A percentile compares a stretch with the other conserved stretches of the same genome.
Conservation (phyloP, 2,888 invertebrate species). For the Dasypolia templi region DNA sequence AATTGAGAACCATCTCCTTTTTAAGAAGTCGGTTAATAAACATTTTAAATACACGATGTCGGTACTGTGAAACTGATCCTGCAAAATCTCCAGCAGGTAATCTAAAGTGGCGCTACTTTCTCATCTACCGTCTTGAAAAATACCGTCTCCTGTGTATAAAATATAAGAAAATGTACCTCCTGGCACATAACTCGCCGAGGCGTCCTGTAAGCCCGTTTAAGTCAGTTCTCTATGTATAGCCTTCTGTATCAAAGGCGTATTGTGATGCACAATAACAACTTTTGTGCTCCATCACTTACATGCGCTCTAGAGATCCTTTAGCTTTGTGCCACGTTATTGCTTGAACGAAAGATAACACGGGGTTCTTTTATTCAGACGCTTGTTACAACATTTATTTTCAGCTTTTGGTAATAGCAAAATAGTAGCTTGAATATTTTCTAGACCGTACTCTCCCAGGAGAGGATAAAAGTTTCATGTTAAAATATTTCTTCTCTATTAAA, state of each 20-base stretch:
- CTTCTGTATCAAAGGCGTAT: constrained; percentile 36
- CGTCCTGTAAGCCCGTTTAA: constrained; percentile 18
- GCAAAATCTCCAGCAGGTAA: background rate
- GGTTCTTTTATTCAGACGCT: constrained; percentile 14
- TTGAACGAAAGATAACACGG: constrained; percentile 17
- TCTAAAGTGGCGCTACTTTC: background rate
- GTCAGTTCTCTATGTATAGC: constrained; percentile 3
- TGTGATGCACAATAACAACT: constrained; percentile 40
- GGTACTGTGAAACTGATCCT: background rate
- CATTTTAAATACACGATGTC: too few relatives aligned
- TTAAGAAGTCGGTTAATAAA: too few relatives aligned
- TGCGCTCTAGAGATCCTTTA: constrained; percentile 7
- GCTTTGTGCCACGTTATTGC: constrained; percentile 36
- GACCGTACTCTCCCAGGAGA: too few relatives aligned
- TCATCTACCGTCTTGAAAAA: background rate
- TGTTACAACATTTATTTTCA: background rate
- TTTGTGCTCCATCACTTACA: constrained; percentile 27
- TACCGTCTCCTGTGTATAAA: background rate
- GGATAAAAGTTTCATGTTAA: background rate
- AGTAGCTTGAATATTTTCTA: background rate
- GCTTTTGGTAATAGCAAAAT: background rate
- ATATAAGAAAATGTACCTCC: background rate
- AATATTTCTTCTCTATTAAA: background rate
- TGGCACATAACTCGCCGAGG: constrained; percentile 26
- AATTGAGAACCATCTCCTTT: too few relatives aligned